These are phyloP conservation scores for Simalia tracyae DNA, from an alignment of 2,797 vertebrate species.

Conservation along the genomic window DNA sequence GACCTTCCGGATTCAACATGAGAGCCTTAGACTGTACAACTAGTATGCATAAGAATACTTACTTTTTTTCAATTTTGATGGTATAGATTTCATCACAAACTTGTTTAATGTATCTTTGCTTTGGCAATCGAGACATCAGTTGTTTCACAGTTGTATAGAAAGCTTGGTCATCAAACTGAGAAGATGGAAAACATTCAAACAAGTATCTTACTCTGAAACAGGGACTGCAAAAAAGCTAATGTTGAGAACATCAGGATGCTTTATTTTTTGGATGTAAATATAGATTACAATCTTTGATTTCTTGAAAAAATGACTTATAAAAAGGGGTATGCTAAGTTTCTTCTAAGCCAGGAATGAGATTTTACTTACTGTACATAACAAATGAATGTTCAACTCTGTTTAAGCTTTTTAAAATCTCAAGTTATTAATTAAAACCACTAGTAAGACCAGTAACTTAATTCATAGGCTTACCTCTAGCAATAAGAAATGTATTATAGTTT, in stretches of 20 bases:
- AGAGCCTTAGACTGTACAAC: neutral
- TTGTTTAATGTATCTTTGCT: slow-evolving; percentile 92
- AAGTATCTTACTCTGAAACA: neutral
- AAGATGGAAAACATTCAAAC: slow-evolving; percentile 14
- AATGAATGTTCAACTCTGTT: slow-evolving; percentile 11
- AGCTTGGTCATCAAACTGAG: slow-evolving; percentile 85
- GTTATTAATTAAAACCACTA: neutral
- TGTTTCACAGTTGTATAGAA: slow-evolving; percentile 91
- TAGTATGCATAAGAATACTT: slow-evolving; percentile 30
- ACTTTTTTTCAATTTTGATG: slow-evolving; percentile 90
- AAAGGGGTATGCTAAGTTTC: neutral
- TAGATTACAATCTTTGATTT: neutral
- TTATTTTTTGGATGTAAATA: neutral
- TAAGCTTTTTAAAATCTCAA: neutral
- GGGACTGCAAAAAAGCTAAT: neutral
- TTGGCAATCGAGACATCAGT: slow-evolving; percentile 87
- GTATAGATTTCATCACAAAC: slow-evolving; percentile 94
- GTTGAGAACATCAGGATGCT: neutral
- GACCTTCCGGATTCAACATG: neutral
- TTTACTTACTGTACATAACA: neutral
- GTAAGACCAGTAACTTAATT: neutral
- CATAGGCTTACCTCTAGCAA: slow-evolving; percentile 84
- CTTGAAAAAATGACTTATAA: neutral
- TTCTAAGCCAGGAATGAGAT: neutral
- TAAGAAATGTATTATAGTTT: slow-evolving; percentile 91